Evolutionary conservation across 1,140 invertebrate genomes (phyloP).

Genomic region (Drosophila grimshawi): DNA sequence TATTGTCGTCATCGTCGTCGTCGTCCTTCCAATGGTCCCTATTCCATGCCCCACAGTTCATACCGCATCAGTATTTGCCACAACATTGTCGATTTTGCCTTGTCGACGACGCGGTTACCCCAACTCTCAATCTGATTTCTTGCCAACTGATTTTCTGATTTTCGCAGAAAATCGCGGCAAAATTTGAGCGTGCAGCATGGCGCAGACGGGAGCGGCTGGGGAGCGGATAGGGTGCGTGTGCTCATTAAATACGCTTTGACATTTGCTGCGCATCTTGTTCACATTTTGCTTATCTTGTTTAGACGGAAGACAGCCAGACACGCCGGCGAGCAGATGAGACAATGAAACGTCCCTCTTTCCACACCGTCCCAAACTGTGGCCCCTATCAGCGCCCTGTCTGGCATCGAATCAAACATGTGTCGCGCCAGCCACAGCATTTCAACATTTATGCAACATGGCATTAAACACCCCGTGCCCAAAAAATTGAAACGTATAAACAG

Average conservation of each 20-base stretch:
- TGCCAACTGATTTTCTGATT: constrained; percentile 81
- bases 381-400: constrained; percentile 18
- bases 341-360: constrained; percentile 39
- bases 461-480: constrained; percentile 47
- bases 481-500: constrained; percentile 45
- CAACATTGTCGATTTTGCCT: constrained; percentile 51
- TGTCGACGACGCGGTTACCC: constrained; percentile 41
- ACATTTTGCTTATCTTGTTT: constrained; percentile 68
- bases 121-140: constrained; percentile 67
- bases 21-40: constrained; percentile 11
- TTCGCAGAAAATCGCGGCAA: constrained; percentile 66
- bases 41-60: neutral
- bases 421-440: constrained; percentile 47
- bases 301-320: constrained; percentile 48
- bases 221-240: constrained; percentile 8
- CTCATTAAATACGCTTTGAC: constrained; percentile 81
- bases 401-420: constrained; percentile 53
- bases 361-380: neutral
- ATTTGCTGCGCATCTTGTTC: constrained; percentile 57
- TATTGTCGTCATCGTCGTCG: constrained; percentile 35
- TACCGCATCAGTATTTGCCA: constrained; percentile 24
- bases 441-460: constrained; percentile 57
- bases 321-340: constrained; percentile 45
- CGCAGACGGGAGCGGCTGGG: neutral
- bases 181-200: constrained; percentile 7